These are phyloP conservation scores for Drosophila quadrilineata DNA, from an alignment of 1,140 invertebrate genomes.

Conservation along the genomic window DNA sequence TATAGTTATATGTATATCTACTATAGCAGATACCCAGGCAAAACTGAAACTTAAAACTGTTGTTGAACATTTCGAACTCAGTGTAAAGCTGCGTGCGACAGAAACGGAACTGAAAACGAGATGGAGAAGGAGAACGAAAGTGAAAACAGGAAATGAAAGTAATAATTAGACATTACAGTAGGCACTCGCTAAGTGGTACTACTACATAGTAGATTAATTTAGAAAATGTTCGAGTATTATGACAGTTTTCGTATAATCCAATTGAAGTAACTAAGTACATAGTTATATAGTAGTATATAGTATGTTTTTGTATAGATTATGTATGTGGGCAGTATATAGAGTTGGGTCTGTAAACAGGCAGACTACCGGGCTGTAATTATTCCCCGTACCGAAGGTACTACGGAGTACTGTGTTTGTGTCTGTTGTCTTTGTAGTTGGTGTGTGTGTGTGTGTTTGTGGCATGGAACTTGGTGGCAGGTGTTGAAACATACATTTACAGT, in stretches of 20 bases:
- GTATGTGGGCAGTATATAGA: not conserved
- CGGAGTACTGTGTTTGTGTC: not conserved
- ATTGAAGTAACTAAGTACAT: slow-evolving; percentile 14
- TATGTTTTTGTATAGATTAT: not conserved
- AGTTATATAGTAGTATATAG: not conserved
- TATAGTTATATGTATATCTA: not conserved
- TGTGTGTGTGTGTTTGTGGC: slow-evolving; percentile 30
- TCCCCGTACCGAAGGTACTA: not conserved
- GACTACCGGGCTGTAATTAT: slow-evolving; percentile 26
- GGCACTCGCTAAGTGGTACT: slow-evolving; percentile 20
- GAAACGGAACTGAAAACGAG: slow-evolving; percentile 9
- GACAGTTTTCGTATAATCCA: slow-evolving; percentile 23
- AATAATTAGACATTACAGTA: not conserved
- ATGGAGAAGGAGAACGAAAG: slow-evolving; percentile 25
- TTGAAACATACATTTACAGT: slow-evolving; percentile 30
- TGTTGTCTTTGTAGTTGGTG: not conserved
- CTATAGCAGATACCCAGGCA: slow-evolving; percentile 20
- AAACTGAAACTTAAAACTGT: no score
- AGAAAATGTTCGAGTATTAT: slow-evolving; percentile 20
- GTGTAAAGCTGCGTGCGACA: slow-evolving; percentile 36
- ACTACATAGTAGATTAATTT: slow-evolving; percentile 1
- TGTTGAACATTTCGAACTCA: no score
- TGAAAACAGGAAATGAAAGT: slow-evolving; percentile 14
- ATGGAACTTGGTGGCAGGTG: slow-evolving; percentile 19
- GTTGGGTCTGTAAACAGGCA: slow-evolving; percentile 14